Conservation (phyloP, 1,140 invertebrate genomes). For the Coenobita brevimanus region DNA sequence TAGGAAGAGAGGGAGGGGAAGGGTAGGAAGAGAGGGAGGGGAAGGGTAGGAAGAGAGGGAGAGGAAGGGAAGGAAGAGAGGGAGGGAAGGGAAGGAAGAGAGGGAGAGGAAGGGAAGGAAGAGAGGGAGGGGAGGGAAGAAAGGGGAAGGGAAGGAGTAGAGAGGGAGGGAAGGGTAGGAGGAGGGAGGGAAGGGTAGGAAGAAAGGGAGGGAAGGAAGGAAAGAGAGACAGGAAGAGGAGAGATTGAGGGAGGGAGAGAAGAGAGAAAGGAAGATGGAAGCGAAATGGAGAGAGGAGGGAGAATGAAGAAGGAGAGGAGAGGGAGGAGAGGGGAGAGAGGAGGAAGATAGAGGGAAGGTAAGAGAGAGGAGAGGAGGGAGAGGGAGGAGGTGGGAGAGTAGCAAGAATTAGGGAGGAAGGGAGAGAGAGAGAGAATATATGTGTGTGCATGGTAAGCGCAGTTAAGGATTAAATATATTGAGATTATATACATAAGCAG, state of each 20-base stretch:
- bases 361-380: not conserved
- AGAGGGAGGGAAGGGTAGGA: not conserved
- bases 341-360: not conserved
- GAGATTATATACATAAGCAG: not conserved
- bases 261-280: not conserved
- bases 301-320: not conserved
- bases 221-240: not conserved
- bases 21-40: not conserved
- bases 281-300: not conserved
- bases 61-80: not conserved
- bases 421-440: not conserved
- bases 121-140: not conserved
- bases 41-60: not conserved
- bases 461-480: not conserved
- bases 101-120: not conserved
- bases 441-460: not conserved
- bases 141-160: not conserved
- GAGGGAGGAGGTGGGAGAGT: not conserved
- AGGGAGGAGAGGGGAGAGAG: not conserved
- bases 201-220: not conserved
- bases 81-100: not conserved
- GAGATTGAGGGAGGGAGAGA: not conserved
- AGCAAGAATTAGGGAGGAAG: not conserved
- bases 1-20: not conserved
- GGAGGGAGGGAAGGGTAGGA: not conserved